phyloP scores from a whole-genome alignment of 2,888 invertebrate species.

The Drosophila fulvimacula region DNA sequence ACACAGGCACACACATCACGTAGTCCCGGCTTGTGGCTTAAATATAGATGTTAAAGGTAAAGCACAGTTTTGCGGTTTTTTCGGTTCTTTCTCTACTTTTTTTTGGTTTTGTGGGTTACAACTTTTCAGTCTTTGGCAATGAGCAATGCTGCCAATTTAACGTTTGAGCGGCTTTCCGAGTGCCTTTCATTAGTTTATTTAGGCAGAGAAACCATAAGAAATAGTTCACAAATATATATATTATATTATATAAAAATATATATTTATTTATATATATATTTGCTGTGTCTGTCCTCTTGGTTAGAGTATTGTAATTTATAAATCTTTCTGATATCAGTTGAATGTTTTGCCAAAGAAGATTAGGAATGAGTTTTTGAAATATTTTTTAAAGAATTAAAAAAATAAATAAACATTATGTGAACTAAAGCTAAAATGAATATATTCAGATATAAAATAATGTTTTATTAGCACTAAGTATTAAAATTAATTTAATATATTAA shows the following conservation, averaged over 20 bases:
- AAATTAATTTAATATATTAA: too few relatives aligned
- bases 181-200: slow-evolving; percentile 45
- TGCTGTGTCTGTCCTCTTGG: background rate
- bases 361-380: too few relatives aligned
- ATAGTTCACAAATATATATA: slow-evolving; percentile 1
- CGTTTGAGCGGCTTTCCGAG: slow-evolving; percentile 49
- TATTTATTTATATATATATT: background rate
- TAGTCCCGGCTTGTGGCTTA: slow-evolving; percentile 27
- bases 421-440: too few relatives aligned
- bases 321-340: background rate
- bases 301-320: background rate
- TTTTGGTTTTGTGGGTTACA: slow-evolving; percentile 10
- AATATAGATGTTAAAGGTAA: slow-evolving; percentile 42
- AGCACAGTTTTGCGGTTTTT: slow-evolving; percentile 16
- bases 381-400: too few relatives aligned
- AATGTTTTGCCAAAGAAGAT: too few relatives aligned
- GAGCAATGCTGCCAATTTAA: slow-evolving; percentile 57
- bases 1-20: slow-evolving; percentile 19
- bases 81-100: background rate
- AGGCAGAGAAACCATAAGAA: slow-evolving; percentile 13
- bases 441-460: too few relatives aligned
- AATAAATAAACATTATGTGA: too few relatives aligned
- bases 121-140: slow-evolving; percentile 32
- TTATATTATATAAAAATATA: background rate
- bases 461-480: too few relatives aligned